A percentile compares a stretch with the other conserved stretches of the same genome.
These are phyloP conservation scores for Drosophila aff. DNA, from an alignment of 1,140 invertebrate species.

Conservation along the genomic window DNA sequence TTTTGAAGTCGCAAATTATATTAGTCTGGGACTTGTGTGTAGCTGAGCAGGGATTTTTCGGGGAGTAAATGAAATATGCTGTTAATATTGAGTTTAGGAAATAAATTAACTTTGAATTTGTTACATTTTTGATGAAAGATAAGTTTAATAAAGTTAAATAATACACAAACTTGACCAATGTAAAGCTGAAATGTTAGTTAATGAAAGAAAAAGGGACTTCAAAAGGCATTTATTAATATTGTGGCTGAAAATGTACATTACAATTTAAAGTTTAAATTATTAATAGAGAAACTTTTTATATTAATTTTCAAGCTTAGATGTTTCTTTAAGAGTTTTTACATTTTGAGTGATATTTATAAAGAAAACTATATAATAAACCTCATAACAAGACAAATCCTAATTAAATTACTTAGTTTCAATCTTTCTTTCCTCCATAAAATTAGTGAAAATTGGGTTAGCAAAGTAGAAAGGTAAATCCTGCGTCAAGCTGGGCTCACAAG, in stretches of 20 bases:
- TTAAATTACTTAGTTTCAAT: too few species aligned
- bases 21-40: constrained; percentile 13
- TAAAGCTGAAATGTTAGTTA: background rate
- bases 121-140: background rate
- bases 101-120: constrained; percentile 3
- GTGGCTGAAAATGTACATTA: too few species aligned
- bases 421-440: too few species aligned
- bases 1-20: constrained; percentile 40
- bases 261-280: background rate
- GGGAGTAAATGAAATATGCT: background rate
- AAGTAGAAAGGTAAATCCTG: background rate
- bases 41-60: background rate
- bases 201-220: background rate
- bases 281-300: background rate
- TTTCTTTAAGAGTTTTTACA: background rate
- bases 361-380: background rate
- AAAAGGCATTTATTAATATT: background rate
- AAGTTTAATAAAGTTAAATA: background rate
- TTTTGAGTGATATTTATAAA: background rate
- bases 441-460: background rate
- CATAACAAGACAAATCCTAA: too few species aligned
- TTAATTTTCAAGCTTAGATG: too few species aligned
- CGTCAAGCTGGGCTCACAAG: background rate
- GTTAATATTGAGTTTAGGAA: background rate
- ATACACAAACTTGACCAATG: background rate